phyloP scores from a whole-genome alignment of 1,140 invertebrate genomes.

The Bombyx mandarina region DNA sequence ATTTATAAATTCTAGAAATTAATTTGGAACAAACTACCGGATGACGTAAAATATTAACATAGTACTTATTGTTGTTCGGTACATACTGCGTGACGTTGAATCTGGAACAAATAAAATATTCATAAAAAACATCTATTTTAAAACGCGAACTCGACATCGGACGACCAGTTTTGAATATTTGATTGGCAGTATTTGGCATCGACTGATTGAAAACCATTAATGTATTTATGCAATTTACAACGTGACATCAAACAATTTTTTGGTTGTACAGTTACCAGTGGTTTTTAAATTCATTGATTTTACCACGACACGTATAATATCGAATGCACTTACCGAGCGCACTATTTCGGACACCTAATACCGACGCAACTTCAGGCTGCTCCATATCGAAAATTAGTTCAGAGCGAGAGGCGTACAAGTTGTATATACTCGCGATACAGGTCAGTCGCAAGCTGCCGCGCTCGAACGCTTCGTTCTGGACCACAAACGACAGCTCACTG shows the following conservation, averaged over 20 bases:
- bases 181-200: not conserved
- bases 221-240: too few relatives aligned
- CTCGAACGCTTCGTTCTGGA: conserved; percentile 72
- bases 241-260: too few relatives aligned
- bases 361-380: conserved; percentile 77
- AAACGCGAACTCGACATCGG: not conserved
- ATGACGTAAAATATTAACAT: conserved; percentile 24
- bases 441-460: conserved; percentile 74
- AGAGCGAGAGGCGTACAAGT: conserved; percentile 72
- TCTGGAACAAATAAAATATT: conserved; percentile 25
- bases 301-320: conserved; percentile 9
- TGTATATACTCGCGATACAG: conserved; percentile 77
- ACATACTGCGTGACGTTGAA: conserved; percentile 15
- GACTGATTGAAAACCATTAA: too few relatives aligned
- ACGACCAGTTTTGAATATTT: not conserved
- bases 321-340: conserved; percentile 44
- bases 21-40: conserved; percentile 24
- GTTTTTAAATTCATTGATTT: not conserved
- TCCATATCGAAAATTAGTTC: conserved; percentile 76
- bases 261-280: not conserved
- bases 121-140: conserved; percentile 4
- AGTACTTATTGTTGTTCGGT: conserved; percentile 22
- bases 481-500: conserved; percentile 70
- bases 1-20: not conserved
- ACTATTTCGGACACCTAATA: conserved; percentile 70